Percentiles rank a stretch among this genome's conserved stretches.
These are phyloP conservation scores for Merodon equestris DNA, from an alignment of 2,888 invertebrate genomes.

Conservation along the genomic window DNA sequence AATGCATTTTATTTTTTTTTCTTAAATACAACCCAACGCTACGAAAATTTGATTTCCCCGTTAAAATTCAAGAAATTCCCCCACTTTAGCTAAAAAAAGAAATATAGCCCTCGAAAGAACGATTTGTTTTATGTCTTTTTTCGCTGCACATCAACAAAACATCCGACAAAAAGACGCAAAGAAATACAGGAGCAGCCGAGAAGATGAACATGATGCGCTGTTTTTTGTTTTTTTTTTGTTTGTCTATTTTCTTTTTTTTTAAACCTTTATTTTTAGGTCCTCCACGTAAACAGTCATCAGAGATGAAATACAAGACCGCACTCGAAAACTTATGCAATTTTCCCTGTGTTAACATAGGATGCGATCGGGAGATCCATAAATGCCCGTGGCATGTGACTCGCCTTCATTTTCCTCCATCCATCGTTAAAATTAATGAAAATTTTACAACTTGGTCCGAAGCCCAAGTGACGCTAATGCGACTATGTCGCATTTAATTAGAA, in stretches of 20 bases:
- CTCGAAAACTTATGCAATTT: constrained; percentile 63
- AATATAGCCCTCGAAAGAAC: constrained; percentile 2
- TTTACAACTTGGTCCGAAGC: constrained; percentile 47
- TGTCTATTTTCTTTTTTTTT: constrained; percentile 53
- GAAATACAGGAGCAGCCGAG: neutral
- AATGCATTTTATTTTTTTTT: too few relatives aligned
- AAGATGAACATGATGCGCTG: constrained; percentile 31
- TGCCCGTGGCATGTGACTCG: neutral
- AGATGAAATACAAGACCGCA: constrained; percentile 16
- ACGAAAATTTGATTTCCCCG: too few relatives aligned
- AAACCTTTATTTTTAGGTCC: constrained; percentile 55
- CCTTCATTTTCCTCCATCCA: constrained; percentile 18
- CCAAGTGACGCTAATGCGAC: constrained; percentile 25
- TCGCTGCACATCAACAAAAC: constrained; percentile 57
- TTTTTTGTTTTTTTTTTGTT: too few relatives aligned
- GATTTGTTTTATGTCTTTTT: constrained; percentile 29
- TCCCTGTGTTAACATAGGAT: constrained; percentile 23
- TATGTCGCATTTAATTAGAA: constrained; percentile 51
- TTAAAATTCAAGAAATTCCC: too few relatives aligned
- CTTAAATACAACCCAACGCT: too few relatives aligned
- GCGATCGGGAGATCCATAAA: too few relatives aligned
- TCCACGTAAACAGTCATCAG: constrained; percentile 41
- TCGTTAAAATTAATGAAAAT: constrained; percentile 51
- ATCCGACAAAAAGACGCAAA: constrained; percentile 23
- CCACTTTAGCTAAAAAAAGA: neutral